phyloP scores from a whole-genome alignment of 1,140 invertebrate species.

The Drosophila asahinai region DNA sequence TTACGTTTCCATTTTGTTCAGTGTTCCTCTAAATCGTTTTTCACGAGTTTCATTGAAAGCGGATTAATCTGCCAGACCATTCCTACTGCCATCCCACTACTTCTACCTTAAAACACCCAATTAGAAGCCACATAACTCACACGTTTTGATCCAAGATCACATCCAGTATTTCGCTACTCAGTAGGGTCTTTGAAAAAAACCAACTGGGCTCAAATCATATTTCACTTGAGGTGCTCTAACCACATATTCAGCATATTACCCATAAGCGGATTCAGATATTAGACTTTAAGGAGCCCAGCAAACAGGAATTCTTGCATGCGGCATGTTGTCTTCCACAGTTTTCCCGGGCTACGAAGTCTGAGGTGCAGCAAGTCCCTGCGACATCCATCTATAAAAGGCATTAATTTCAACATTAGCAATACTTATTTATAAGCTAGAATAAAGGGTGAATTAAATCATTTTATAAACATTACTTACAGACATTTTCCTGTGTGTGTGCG shows the following conservation, averaged over 20 bases:
- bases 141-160: too few relatives aligned
- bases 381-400: slow-evolving; percentile 1
- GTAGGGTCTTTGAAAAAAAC: too few relatives aligned
- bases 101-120: not conserved
- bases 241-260: slow-evolving; percentile 26
- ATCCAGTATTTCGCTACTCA: too few relatives aligned
- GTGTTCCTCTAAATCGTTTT: slow-evolving; percentile 32
- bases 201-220: slow-evolving; percentile 10
- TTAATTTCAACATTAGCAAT: not conserved
- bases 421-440: slow-evolving; percentile 29
- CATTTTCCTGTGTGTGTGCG: slow-evolving; percentile 62
- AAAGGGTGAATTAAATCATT: slow-evolving; percentile 51
- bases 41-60: slow-evolving; percentile 25
- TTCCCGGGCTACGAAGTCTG: not conserved
- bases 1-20: slow-evolving; percentile 51
- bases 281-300: not conserved
- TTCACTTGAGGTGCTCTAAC: slow-evolving; percentile 37
- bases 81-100: slow-evolving; percentile 9
- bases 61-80: slow-evolving; percentile 1
- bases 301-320: slow-evolving; percentile 38
- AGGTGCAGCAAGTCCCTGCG: not conserved
- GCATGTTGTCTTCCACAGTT: slow-evolving; percentile 5
- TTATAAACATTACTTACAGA: slow-evolving; percentile 54
- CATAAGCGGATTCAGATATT: slow-evolving; percentile 22
- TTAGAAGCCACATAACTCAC: not conserved